Percentiles rank a stretch among this genome's conserved stretches.
These are phyloP conservation scores for Siniperca knerii DNA, from an alignment of 2,113 vertebrate genomes.

Conservation along the genomic window DNA sequence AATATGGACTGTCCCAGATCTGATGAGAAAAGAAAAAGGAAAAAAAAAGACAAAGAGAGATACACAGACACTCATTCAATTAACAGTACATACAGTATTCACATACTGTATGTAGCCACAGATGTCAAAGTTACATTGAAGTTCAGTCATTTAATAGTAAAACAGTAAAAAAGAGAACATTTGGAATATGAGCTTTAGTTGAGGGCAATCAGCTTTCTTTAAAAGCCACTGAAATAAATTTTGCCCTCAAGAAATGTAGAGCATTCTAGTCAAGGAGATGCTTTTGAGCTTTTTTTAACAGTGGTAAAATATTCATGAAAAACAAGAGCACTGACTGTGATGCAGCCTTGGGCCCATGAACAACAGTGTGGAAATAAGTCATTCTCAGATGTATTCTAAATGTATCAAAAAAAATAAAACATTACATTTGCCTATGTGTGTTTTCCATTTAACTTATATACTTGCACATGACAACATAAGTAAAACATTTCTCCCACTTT, in stretches of 20 bases:
- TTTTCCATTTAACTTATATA: conserved; percentile 45
- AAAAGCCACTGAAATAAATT: conserved; percentile 62
- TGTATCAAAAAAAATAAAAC: conserved; percentile 43
- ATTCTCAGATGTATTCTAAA: conserved; percentile 50
- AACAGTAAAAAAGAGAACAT: conserved; percentile 45
- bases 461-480: conserved; percentile 67
- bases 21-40: conserved; percentile 81
- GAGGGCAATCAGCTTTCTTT: conserved; percentile 57
- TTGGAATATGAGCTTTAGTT: conserved; percentile 37
- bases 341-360: conserved; percentile 60
- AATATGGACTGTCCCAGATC: conserved; percentile 99
- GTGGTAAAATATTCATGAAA: conserved; percentile 78
- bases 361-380: conserved; percentile 58
- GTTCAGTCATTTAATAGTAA: conserved; percentile 36
- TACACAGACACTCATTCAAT: conserved; percentile 81
- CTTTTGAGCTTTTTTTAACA: conserved; percentile 73
- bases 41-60: conserved; percentile 78
- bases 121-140: conserved; percentile 41
- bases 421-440: conserved; percentile 38
- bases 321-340: conserved; percentile 70
- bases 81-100: conserved; percentile 72
- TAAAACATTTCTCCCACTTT: conserved; percentile 76
- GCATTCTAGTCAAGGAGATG: conserved; percentile 67
- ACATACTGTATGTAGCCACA: conserved; percentile 75
- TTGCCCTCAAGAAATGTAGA: conserved; percentile 58